phyloP scores from a whole-genome alignment of 2,113 vertebrate species.

The Laticauda colubrina region DNA sequence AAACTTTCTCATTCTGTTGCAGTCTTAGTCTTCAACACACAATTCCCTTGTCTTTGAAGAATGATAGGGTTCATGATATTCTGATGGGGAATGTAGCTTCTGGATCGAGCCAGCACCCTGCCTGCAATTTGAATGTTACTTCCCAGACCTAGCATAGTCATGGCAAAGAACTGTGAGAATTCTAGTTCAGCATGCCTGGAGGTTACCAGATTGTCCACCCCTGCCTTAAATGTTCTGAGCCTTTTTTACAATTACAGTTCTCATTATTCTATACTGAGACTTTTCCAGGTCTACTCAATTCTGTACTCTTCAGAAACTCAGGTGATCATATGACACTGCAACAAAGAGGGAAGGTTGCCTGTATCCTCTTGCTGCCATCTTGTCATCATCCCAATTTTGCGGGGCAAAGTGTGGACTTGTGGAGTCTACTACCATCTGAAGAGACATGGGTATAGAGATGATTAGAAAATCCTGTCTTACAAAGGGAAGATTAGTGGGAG shows the following conservation, averaged over 20 bases:
- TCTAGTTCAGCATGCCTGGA: neutral
- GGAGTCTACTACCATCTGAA: neutral
- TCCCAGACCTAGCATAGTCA: neutral
- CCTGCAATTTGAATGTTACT: neutral
- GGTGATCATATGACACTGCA: neutral
- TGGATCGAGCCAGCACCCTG: too few species aligned
- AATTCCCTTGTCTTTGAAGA: slow-evolving; percentile 7
- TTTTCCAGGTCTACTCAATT: neutral
- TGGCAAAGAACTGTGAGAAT: neutral
- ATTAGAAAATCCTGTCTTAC: slow-evolving; percentile 37
- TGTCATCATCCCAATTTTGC: neutral
- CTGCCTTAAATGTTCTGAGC: neutral
- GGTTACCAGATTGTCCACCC: neutral
- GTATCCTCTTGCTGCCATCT: neutral
- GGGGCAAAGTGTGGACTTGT: neutral
- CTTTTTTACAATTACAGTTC: neutral
- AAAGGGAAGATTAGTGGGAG: slow-evolving; percentile 4
- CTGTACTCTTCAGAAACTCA: neutral
- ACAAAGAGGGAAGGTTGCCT: neutral
- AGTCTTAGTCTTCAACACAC: slow-evolving; percentile 19
- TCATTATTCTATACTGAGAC: neutral
- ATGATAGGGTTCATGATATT: slow-evolving; percentile 41
- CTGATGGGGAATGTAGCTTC: neutral
- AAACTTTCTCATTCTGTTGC: slow-evolving; percentile 39
- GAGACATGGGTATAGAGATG: slow-evolving; percentile 19